Percentiles rank a stretch among this genome's conserved stretches.
These are phyloP conservation scores for Lepidocyrtoides sp. DNA, from an alignment of 2,888 invertebrate genomes.

Conservation along the genomic window DNA sequence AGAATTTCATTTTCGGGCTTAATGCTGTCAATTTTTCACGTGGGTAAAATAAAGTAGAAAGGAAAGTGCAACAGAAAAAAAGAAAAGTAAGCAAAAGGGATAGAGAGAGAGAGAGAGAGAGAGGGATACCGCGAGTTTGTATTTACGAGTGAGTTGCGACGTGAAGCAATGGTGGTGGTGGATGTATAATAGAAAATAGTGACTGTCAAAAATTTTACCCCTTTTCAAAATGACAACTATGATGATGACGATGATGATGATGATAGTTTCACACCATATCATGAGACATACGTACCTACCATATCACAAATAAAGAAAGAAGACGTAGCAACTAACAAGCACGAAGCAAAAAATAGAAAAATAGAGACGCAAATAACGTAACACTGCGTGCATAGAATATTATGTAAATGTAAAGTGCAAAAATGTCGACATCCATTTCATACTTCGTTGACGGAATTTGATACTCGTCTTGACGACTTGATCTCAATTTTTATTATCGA, in stretches of 20 bases:
- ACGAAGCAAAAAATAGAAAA: not conserved
- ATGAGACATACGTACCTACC: constrained; percentile 9
- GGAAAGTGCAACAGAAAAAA: constrained; percentile 23
- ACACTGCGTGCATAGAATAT: constrained; percentile 2
- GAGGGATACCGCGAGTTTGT: not conserved
- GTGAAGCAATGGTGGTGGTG: not conserved
- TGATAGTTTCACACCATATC: not conserved
- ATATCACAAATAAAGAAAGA: not conserved
- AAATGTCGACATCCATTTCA: constrained; percentile 12
- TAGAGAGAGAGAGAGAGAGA: not conserved
- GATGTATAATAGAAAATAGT: not conserved
- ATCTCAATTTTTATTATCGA: not conserved
- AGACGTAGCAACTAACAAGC: not conserved
- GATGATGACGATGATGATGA: not conserved
- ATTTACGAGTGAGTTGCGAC: not conserved
- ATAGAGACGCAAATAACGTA: not conserved
- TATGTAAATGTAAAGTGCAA: constrained; percentile 40
- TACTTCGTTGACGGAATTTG: not conserved
- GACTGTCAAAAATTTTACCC: constrained; percentile 27
- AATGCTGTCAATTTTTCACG: constrained; percentile 49
- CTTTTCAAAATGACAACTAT: not conserved
- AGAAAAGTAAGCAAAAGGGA: not conserved
- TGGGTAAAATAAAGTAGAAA: constrained; percentile 25
- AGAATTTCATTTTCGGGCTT: constrained; percentile 42
- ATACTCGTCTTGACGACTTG: not conserved